Base-by-base conservation (phyloP, 2,797 vertebrate genomes). In the Sebastes minor region DNA sequence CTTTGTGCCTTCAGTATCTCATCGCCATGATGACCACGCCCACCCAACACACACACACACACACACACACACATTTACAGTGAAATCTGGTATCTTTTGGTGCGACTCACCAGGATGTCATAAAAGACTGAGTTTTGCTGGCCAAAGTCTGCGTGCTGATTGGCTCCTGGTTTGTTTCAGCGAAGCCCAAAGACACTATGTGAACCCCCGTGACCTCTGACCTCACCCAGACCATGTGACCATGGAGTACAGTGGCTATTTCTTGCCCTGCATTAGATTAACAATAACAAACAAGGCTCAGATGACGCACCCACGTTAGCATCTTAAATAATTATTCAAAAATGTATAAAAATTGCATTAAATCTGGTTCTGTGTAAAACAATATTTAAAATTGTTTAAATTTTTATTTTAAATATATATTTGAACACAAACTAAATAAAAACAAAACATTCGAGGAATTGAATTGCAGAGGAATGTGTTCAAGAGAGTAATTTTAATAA, bases 1-100 rank as follows among this genome's bases (percentile, higher is more conserved):
- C 90, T 93, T 89, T 93, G 93, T 94, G 94, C 93, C 94, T 94
- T 94, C 83, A 84, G 89, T 90, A 91, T 89, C 88, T 92, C 82
- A 71, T 75, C 35, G 88, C 87, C 88, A 90, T 89, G 91, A 32
- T 89, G 91, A 49, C 66, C 81, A 66, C 59, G 91, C 91, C 91
- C 87, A 93, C 94, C 80, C 12, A 33, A 73, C 86, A 76, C 81
- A 73, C 74, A 80, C 71, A 25, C 65, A 63, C 78, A 72, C 28
- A 49, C 61, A 49, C 64, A 76, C 77, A 74, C 52, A 49, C 65
- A 76, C 77, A 74, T 33, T 6, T 2, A 23, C 14, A 5, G 28
- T 67, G 59, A 46, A 60, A 8, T 73, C 1, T 42, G 30, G 28
- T 25, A 20, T 18, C 3, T 71, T 32, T 68, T 11, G 53, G 32